These are phyloP conservation scores for Emydoidea blandingii DNA, from an alignment of 2,797 vertebrate species.

Conservation along the genomic window DNA sequence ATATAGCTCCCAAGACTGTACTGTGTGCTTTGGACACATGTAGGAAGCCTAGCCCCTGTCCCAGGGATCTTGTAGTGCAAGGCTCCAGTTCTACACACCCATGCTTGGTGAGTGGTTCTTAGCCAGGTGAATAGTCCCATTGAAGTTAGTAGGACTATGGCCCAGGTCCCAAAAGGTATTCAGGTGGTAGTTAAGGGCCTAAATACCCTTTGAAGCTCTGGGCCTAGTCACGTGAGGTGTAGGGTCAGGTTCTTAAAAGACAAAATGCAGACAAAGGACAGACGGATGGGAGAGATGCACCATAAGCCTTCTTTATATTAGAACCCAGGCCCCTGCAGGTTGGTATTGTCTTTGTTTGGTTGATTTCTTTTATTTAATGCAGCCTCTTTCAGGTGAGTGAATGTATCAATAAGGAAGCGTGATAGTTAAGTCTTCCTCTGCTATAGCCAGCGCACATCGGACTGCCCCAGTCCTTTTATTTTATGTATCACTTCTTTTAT, in stretches of 20 bases:
- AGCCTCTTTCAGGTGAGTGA: not conserved
- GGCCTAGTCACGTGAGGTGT: not conserved
- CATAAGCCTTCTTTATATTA: not conserved
- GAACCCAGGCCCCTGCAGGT: not conserved
- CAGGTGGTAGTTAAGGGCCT: no score
- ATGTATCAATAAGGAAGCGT: not conserved
- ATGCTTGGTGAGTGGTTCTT: not conserved
- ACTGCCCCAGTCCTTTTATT: not conserved
- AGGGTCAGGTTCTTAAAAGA: not conserved
- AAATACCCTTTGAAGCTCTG: no score
- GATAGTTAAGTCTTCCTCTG: not conserved
- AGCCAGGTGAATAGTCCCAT: not conserved
- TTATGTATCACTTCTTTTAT: not conserved
- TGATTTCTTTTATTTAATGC: not conserved
- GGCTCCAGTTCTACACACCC: not conserved
- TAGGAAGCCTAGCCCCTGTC: not conserved
- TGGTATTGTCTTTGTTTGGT: fast-evolving
- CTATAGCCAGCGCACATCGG: not conserved
- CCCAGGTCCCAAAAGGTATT: no score
- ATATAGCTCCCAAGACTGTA: not conserved
- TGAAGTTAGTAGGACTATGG: not conserved
- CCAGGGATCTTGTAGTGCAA: not conserved
- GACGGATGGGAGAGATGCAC: not conserved
- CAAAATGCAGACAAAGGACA: not conserved
- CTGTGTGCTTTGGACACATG: not conserved